These are phyloP conservation scores for Platichthys flesus DNA, from an alignment of 2,113 vertebrate species.

Conservation along the genomic window DNA sequence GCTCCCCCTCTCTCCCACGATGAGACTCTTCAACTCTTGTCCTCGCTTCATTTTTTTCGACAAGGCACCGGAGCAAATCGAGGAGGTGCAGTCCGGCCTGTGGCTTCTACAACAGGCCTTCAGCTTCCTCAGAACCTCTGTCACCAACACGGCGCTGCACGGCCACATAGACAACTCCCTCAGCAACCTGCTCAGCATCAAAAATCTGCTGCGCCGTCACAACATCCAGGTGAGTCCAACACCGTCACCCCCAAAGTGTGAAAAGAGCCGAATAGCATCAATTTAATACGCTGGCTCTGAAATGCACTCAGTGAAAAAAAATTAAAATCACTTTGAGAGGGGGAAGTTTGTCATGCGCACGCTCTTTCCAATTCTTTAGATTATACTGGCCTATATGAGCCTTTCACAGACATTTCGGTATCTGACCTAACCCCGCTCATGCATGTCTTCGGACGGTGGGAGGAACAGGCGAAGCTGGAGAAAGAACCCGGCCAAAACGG, in stretches of 20 bases:
- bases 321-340: too few relatives aligned
- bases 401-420: too few relatives aligned
- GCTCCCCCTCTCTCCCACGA: constrained; percentile 1
- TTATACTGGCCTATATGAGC: too few relatives aligned
- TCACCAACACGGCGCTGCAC: constrained; percentile 75
- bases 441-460: too few relatives aligned
- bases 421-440: too few relatives aligned
- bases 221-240: constrained; percentile 75
- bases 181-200: constrained; percentile 80
- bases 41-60: constrained; percentile 24
- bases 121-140: constrained; percentile 62
- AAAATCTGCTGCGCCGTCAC: constrained; percentile 80
- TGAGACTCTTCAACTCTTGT: neutral
- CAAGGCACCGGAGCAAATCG: constrained; percentile 76
- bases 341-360: too few relatives aligned
- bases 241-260: neutral
- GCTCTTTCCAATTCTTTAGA: too few relatives aligned
- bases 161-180: constrained; percentile 79
- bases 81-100: constrained; percentile 82
- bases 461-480: too few relatives aligned
- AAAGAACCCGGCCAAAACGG: too few relatives aligned
- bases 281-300: too few relatives aligned
- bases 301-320: too few relatives aligned
- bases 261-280: neutral
- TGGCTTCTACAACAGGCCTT: constrained; percentile 80